Conservation (phyloP, 2,888 invertebrate genomes). For the Pteria penguin region DNA sequence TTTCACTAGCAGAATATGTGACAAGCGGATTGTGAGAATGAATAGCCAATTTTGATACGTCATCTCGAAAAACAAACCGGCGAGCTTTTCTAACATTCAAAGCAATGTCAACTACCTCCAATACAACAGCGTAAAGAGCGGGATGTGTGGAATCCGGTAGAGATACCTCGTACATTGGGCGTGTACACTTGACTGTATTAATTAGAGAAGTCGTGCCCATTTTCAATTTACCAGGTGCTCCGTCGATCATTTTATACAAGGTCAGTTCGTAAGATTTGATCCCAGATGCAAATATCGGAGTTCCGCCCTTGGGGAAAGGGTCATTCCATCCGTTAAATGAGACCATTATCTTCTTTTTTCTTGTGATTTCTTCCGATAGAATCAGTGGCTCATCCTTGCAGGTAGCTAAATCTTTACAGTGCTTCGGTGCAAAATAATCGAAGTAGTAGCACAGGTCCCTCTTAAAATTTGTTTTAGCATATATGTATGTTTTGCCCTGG, state of each 20-base stretch:
- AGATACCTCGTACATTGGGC: neutral
- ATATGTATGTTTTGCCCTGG: neutral
- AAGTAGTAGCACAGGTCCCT: slow-evolving; percentile 28
- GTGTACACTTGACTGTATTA: neutral
- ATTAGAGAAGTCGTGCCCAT: neutral
- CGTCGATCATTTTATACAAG: slow-evolving; percentile 24
- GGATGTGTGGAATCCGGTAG: slow-evolving; percentile 15
- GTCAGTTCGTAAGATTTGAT: slow-evolving; percentile 38
- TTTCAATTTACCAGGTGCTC: neutral
- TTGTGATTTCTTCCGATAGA: slow-evolving; percentile 27
- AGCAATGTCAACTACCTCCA: slow-evolving; percentile 53
- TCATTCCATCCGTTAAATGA: slow-evolving; percentile 46
- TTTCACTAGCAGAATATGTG: slow-evolving; percentile 8
- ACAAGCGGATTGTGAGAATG: neutral
- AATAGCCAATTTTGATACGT: slow-evolving; percentile 7
- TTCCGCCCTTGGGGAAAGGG: slow-evolving; percentile 29
- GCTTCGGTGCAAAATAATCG: slow-evolving; percentile 21
- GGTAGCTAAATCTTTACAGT: slow-evolving; percentile 8
- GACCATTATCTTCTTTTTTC: neutral
- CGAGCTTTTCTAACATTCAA: slow-evolving; percentile 43
- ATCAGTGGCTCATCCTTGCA: slow-evolving; percentile 32
- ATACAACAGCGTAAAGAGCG: slow-evolving; percentile 22
- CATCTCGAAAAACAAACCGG: slow-evolving; percentile 30
- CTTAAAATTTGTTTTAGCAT: slow-evolving; percentile 6
- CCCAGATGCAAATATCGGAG: slow-evolving; percentile 16